phyloP scores from a whole-genome alignment of 2,113 vertebrate species.

The Tyrannus savana region DNA sequence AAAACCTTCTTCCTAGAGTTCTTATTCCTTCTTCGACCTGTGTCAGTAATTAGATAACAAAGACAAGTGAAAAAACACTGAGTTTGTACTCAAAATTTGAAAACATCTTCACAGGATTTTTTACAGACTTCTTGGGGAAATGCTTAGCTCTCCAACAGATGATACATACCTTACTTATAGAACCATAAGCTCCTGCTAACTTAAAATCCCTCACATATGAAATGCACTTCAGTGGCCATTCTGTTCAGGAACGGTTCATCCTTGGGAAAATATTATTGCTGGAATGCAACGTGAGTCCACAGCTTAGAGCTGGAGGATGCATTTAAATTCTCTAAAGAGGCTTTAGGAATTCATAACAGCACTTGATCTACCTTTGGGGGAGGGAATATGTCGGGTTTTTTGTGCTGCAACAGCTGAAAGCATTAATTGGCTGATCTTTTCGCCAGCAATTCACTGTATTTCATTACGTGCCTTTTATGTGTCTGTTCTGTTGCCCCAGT shows the following conservation, averaged over 20 bases:
- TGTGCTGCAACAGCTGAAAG: constrained; percentile 9
- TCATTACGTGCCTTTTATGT: not conserved
- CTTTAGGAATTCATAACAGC: constrained; percentile 38
- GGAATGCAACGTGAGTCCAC: not conserved
- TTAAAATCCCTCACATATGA: constrained; percentile 18
- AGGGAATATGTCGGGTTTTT: not conserved
- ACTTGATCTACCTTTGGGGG: constrained; percentile 14
- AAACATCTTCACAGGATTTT: not conserved
- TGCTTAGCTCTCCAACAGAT: not conserved
- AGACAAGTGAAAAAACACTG: not conserved
- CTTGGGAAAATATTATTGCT: constrained; percentile 54
- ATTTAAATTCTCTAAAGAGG: constrained; percentile 47
- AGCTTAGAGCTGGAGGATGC: not conserved
- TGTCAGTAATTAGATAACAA: not conserved
- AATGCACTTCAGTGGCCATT: constrained; percentile 9
- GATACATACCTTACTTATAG: not conserved
- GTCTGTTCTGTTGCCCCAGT: not conserved
- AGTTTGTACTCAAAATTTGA: not conserved
- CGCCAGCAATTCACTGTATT: not conserved
- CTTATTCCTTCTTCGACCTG: not conserved
- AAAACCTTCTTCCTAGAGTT: not conserved
- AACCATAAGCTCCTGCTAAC: not conserved
- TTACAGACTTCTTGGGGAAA: not conserved
- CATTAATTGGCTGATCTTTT: constrained; percentile 28
- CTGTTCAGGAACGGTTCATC: constrained; percentile 36